A percentile compares a stretch with the other conserved stretches of the same genome.
Evolutionary conservation across 2,888 invertebrate genomes (phyloP).

Genomic region (Coenonympha arcania): DNA sequence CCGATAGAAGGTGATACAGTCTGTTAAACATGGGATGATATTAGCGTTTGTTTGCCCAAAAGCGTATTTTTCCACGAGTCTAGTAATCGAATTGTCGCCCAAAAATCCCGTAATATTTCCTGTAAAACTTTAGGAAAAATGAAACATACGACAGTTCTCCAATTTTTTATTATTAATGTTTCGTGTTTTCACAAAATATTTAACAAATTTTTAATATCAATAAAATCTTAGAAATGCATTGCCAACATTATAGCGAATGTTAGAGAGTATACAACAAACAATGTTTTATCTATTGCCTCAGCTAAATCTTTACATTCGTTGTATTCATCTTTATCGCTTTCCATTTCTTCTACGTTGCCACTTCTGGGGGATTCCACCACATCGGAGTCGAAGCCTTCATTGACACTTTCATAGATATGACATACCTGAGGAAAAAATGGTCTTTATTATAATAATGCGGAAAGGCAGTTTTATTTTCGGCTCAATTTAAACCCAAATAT

Average conservation of each 20-base stretch:
- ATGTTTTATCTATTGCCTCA: conserved; percentile 48
- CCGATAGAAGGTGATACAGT: background rate
- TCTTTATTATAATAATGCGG: no score
- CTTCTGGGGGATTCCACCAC: conserved; percentile 36
- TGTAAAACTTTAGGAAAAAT: background rate
- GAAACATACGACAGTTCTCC: background rate
- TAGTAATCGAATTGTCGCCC: background rate
- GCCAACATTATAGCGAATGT: conserved; percentile 48
- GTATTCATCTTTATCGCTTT: conserved; percentile 39
- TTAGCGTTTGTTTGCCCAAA: background rate
- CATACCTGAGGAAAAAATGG: conserved; percentile 34
- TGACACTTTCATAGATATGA: conserved; percentile 41
- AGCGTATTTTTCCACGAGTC: background rate
- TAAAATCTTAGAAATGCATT: conserved; percentile 42
- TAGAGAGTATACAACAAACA: conserved; percentile 52
- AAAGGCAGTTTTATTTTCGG: no score
- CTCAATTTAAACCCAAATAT: no score
- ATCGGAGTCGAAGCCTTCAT: conserved; percentile 53
- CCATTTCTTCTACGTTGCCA: conserved; percentile 53
- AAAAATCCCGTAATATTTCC: background rate
- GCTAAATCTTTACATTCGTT: conserved; percentile 49
- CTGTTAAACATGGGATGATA: background rate
- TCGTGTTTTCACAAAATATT: background rate
- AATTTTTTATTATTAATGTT: background rate
- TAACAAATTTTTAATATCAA: background rate